Conservation (phyloP, 2,888 invertebrate species). For the Omphaloscelis lunosa region DNA sequence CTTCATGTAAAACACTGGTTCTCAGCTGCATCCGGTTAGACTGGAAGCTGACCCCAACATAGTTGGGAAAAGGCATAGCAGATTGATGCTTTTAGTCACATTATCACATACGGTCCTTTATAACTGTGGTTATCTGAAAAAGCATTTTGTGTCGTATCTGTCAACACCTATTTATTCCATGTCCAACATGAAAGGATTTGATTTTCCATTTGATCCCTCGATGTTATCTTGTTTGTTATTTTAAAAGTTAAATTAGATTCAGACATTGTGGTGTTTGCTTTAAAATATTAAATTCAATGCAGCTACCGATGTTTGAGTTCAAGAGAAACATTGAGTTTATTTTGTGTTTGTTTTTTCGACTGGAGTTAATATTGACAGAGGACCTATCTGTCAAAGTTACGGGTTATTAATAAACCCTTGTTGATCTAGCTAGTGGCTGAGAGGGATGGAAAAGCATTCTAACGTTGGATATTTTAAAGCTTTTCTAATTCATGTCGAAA, state of each 20-base stretch:
- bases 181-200: slow-evolving; percentile 33
- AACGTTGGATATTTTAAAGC: not conserved
- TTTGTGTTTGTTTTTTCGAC: slow-evolving; percentile 20
- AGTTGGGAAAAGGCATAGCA: too few species aligned
- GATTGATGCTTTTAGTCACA: not conserved
- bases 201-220: slow-evolving; percentile 32
- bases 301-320: slow-evolving; percentile 35
- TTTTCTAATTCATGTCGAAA: not conserved
- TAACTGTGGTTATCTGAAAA: not conserved
- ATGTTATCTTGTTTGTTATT: slow-evolving; percentile 52
- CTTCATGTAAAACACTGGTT: too few species aligned
- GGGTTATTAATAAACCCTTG: slow-evolving; percentile 11
- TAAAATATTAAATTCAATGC: slow-evolving; percentile 38
- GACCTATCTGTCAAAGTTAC: slow-evolving; percentile 19
- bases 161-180: slow-evolving; percentile 2
- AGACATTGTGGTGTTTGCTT: slow-evolving; percentile 46
- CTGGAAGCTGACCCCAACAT: too few species aligned
- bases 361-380: slow-evolving; percentile 39
- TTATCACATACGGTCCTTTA: not conserved
- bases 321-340: slow-evolving; percentile 31
- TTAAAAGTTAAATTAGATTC: slow-evolving; percentile 61
- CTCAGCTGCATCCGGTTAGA: too few species aligned
- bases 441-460: not conserved
- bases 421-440: not conserved
- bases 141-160: not conserved